Evolutionary conservation across 2,888 invertebrate species (phyloP).

Genomic region (Dryomyza anilis): DNA sequence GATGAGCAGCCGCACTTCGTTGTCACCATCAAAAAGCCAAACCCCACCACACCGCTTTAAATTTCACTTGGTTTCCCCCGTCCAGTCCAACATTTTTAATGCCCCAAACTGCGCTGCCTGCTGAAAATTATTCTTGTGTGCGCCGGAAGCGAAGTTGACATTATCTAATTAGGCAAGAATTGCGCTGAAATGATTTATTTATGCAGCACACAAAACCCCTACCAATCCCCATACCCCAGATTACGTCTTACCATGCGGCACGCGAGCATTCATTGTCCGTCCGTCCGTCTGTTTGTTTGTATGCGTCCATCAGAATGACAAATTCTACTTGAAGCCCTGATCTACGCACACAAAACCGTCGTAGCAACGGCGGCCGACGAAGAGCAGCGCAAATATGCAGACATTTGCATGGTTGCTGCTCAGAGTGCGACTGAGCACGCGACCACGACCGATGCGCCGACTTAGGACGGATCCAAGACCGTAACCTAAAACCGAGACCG

Average conservation of each 20-base stretch:
- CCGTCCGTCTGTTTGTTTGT: no score
- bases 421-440: no score
- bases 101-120: no score
- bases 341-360: neutral
- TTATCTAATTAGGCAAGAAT: constrained; percentile 42
- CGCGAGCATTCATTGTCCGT: neutral
- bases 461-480: no score
- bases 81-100: neutral
- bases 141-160: constrained; percentile 34
- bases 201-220: neutral
- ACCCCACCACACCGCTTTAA: neutral
- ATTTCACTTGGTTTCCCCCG: neutral
- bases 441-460: neutral
- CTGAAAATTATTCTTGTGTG: no score
- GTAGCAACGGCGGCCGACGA: neutral
- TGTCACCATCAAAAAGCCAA: neutral
- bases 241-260: no score
- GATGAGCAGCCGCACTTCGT: constrained; percentile 45
- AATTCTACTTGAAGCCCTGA: constrained; percentile 24
- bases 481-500: neutral
- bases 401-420: neutral
- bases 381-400: neutral
- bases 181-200: constrained; percentile 37
- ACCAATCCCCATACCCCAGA: neutral
- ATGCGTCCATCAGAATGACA: constrained; percentile 34